These are phyloP conservation scores for Harpegnathos saltator DNA, from an alignment of 1,140 invertebrate species.

Conservation along the genomic window DNA sequence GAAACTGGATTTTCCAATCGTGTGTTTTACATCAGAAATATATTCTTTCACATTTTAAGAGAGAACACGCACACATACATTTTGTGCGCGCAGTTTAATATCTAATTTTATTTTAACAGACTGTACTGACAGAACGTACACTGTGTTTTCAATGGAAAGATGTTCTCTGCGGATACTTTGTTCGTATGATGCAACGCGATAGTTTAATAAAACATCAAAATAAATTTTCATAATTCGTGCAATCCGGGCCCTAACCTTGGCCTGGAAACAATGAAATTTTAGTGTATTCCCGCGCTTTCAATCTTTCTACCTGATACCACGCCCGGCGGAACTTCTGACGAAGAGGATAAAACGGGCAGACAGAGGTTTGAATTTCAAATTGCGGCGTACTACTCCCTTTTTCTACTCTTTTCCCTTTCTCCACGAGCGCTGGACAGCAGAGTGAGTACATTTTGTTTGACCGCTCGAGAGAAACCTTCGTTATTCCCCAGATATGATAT, in stretches of 20 bases:
- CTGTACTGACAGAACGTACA: neutral
- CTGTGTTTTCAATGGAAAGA: neutral
- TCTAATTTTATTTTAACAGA: too few species aligned
- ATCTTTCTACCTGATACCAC: constrained; percentile 36
- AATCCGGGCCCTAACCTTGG: constrained; percentile 37
- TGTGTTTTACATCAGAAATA: too few species aligned
- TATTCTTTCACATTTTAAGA: too few species aligned
- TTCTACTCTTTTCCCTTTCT: constrained; percentile 10
- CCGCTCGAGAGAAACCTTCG: neutral
- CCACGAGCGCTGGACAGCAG: constrained; percentile 18
- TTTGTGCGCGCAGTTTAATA: too few species aligned
- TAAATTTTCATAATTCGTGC: neutral
- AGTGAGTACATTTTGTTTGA: constrained; percentile 53
- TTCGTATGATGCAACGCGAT: neutral
- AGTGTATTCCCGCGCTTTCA: constrained; percentile 44
- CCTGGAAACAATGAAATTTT: constrained; percentile 62
- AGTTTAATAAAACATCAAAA: neutral
- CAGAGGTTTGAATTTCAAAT: constrained; percentile 68
- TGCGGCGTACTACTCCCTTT: constrained; percentile 22
- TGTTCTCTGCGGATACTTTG: neutral
- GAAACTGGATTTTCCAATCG: too few species aligned
- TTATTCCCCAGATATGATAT: constrained; percentile 21
- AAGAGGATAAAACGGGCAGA: constrained; percentile 16
- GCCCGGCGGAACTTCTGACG: constrained; percentile 31
- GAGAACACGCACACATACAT: too few species aligned